Evolutionary conservation across 2,888 invertebrate species (phyloP).

Genomic region (Thumatha senex): DNA sequence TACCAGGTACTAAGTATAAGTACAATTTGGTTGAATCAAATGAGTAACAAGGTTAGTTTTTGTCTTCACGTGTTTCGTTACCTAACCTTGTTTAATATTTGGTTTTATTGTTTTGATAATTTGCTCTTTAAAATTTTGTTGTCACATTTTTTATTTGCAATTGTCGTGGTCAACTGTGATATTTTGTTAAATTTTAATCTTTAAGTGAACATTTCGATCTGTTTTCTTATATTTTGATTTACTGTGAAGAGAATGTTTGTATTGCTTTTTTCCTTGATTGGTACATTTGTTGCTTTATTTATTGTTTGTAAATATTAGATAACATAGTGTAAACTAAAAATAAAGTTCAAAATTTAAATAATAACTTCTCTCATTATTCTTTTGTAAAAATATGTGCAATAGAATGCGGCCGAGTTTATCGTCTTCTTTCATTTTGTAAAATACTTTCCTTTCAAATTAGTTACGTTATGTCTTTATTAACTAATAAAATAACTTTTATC

Average conservation of each 20-base stretch:
- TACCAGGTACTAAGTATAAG: conserved; percentile 5
- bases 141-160: conserved; percentile 62
- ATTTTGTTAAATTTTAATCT: conserved; percentile 81
- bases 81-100: conserved; percentile 24
- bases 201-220: conserved; percentile 67
- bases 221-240: conserved; percentile 56
- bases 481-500: conserved; percentile 79
- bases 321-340: conserved; percentile 57
- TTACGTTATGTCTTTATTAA: conserved; percentile 79
- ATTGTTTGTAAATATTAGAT: conserved; percentile 79
- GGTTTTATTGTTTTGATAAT: too few species aligned
- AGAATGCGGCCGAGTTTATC: conserved; percentile 67
- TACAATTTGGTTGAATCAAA: conserved; percentile 11
- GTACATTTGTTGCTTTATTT: conserved; percentile 77
- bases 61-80: conserved; percentile 16
- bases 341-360: conserved; percentile 61
- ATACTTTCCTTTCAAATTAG: conserved; percentile 67
- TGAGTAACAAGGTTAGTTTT: conserved; percentile 22
- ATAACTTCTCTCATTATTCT: conserved; percentile 39
- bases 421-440: conserved; percentile 61
- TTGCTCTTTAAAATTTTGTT: conserved; percentile 50
- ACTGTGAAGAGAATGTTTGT: conserved; percentile 51
- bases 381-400: conserved; percentile 69
- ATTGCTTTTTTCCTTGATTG: conserved; percentile 54
- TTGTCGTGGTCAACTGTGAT: conserved; percentile 83